Evolutionary conservation across 1,140 invertebrate species (phyloP), one percentile per base, ranked within the genome.

Genomic region (Cecropterus lyciades): DNA sequence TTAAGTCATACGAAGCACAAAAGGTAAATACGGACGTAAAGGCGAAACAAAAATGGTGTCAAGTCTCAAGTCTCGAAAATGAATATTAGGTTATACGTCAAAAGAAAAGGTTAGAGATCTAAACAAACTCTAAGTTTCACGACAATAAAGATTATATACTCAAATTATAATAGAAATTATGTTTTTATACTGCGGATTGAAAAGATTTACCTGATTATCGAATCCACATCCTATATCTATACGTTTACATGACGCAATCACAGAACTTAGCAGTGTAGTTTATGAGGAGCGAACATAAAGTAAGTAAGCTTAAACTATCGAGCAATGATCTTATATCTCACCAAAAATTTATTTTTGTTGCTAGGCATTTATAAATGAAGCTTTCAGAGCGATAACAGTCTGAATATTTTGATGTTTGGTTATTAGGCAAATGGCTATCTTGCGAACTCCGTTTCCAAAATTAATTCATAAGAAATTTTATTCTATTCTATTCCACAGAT

Each of bases 161-260:
- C 33, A 73, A 78, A 72, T 70, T 45, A 56, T 15, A 33, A 10
- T 30, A 46, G 27, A 63, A 48, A 59, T 33, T 15, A 33, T 59
- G 16, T 1, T 16, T 43, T 57, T 59, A 60, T 14, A 64, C n/a
- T 45, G 24, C 37, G 42, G 24, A 53, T 53, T 64, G 33, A 33
- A 45, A 53, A 13, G 40, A 64, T 64, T 64, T 64, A 16, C 46
- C 59, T 68, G 33, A 57, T 42, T 75, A 78, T 73, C 56, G 42
- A 59, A 63, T 52, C 64, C 67, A 65, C 59, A 73, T 75, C 65
- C 66, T 80, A 79, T 75, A 82, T 69, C 78, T 87, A 82, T 80
- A 83, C 77, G 74, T 83, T 85, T 89, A 89, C 84, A 87, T 91
- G 89, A 91, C 89, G 89, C 89, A 91, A 91, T 91, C 89, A 85